phyloP scores from a whole-genome alignment of 2,113 vertebrate genomes.

The Climacteris rufus region DNA sequence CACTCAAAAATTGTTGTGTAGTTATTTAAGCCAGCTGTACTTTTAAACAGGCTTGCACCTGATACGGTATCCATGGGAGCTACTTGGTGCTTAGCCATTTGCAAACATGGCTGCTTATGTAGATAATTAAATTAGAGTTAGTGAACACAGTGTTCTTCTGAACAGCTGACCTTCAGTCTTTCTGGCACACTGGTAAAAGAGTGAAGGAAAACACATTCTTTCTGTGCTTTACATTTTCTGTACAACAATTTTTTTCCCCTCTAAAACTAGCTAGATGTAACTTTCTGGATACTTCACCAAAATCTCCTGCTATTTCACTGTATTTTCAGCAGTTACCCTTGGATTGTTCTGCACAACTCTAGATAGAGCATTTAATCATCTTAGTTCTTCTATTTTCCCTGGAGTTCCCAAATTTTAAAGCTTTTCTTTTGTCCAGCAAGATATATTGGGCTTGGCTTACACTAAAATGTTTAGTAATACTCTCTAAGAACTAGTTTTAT shows the following conservation, averaged over 20 bases:
- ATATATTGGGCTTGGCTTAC: neutral
- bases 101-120: slow-evolving; percentile 26
- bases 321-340: neutral
- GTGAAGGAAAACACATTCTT: neutral
- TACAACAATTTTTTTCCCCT: neutral
- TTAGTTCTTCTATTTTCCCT: neutral
- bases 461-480: neutral
- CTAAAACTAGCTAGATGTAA: neutral
- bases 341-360: neutral
- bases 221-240: neutral
- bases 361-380: neutral
- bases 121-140: slow-evolving; percentile 41
- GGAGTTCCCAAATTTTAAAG: neutral
- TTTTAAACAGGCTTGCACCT: neutral
- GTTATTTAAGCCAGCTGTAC: neutral
- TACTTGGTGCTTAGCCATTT: slow-evolving; percentile 32
- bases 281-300: neutral
- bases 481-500: neutral
- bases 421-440: neutral
- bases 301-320: neutral
- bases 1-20: neutral
- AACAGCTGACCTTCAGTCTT: neutral
- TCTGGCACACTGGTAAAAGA: neutral
- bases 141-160: neutral
- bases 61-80: slow-evolving; percentile 25